These are phyloP conservation scores for Siderastrea radians DNA, from an alignment of 92 coral and sea anemone species.

Conservation along the genomic window DNA sequence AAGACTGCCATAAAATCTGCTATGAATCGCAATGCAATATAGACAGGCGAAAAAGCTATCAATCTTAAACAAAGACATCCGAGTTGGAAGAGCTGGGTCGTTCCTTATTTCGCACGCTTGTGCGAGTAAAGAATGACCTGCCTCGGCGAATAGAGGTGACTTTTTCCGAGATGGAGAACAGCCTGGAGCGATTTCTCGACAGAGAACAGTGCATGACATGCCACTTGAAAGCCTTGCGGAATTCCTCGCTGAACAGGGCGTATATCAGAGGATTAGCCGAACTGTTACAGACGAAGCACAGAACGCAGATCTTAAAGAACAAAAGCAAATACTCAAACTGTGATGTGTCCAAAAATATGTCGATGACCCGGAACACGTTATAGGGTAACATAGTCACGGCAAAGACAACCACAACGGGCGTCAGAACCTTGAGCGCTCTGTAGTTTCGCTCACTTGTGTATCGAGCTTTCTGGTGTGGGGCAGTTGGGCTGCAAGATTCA, in stretches of 20 bases:
- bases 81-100: conserved; percentile 27
- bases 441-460: conserved; percentile 67
- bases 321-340: conserved; percentile 73
- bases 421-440: conserved; percentile 77
- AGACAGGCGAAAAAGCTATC: not conserved
- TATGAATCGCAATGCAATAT: too few relatives aligned
- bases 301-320: conserved; percentile 80
- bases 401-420: conserved; percentile 85
- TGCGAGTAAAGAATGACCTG: conserved; percentile 18
- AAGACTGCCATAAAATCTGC: too few relatives aligned
- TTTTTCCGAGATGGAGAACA: conserved; percentile 68
- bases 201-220: conserved; percentile 69
- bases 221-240: conserved; percentile 89
- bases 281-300: conserved; percentile 88
- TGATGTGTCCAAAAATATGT: conserved; percentile 71
- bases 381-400: conserved; percentile 84
- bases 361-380: conserved; percentile 80
- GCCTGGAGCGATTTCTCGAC: conserved; percentile 21
- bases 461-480: conserved; percentile 10
- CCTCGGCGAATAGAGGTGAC: conserved; percentile 51
- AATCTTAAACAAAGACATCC: conserved; percentile 42
- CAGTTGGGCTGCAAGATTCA: conserved; percentile 53
- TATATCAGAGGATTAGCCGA: conserved; percentile 96
- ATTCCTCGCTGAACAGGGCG: conserved; percentile 88
- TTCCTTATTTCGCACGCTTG: conserved; percentile 36